Conservation (phyloP, 1,140 invertebrate species). For the Pollicipes pollicipes region DNA sequence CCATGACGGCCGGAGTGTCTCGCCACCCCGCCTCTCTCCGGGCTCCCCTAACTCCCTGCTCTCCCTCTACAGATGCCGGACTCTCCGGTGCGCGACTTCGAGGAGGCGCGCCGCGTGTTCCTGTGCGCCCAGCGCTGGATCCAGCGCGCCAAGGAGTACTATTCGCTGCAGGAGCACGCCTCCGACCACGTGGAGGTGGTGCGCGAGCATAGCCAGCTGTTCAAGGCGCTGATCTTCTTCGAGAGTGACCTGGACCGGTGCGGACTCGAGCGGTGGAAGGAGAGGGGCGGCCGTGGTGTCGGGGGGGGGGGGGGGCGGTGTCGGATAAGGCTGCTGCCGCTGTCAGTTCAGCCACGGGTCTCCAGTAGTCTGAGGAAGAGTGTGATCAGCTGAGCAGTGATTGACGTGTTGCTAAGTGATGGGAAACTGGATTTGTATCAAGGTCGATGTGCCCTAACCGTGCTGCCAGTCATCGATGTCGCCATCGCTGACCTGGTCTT, state of each 20-base stretch:
- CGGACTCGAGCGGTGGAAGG: conserved; percentile 2
- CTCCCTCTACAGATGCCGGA: neutral
- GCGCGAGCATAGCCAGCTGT: conserved; percentile 65
- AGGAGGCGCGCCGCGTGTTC: conserved; percentile 60
- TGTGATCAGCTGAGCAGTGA: too few species aligned
- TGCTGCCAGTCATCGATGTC: too few species aligned
- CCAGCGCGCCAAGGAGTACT: conserved; percentile 61
- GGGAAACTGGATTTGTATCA: too few species aligned
- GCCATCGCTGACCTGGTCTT: too few species aligned
- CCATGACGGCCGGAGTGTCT: too few species aligned
- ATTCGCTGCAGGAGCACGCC: conserved; percentile 62
- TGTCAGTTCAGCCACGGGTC: too few species aligned
- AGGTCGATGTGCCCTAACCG: too few species aligned
- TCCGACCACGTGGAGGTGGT: conserved; percentile 69
- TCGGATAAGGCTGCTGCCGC: too few species aligned
- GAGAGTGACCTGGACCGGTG: conserved; percentile 53
- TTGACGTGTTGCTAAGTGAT: too few species aligned
- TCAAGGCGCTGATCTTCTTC: conserved; percentile 63
- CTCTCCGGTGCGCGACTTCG: conserved; percentile 32
- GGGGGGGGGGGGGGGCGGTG: too few species aligned
- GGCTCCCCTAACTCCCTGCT: neutral
- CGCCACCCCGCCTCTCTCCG: neutral
- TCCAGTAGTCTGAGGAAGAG: too few species aligned
- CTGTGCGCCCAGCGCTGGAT: conserved; percentile 57
- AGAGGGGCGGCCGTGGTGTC: conserved; percentile 7